Conservation (phyloP, 1,140 invertebrate species). For the Drosophila willistoni region DNA sequence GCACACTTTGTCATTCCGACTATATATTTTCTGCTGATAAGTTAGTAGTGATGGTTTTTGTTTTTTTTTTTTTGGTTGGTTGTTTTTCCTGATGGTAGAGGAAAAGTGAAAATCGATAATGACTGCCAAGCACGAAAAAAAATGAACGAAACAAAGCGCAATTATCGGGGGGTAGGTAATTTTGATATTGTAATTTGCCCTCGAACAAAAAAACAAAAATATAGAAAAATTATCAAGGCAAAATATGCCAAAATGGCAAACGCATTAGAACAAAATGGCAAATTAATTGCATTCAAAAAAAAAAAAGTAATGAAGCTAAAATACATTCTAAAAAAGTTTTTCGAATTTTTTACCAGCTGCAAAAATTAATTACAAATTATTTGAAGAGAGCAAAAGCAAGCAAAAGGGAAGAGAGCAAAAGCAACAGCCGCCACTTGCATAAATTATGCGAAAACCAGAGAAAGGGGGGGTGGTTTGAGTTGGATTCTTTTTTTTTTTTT, state of each 20-base stretch:
- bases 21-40: constrained; percentile 21
- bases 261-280: constrained; percentile 72
- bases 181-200: constrained; percentile 71
- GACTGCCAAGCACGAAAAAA: constrained; percentile 28
- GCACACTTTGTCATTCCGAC: not conserved
- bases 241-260: constrained; percentile 52
- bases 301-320: constrained; percentile 31
- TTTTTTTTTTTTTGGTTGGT: too few species aligned
- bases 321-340: constrained; percentile 31
- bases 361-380: constrained; percentile 79
- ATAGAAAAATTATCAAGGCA: constrained; percentile 25
- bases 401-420: constrained; percentile 15
- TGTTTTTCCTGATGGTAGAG: not conserved
- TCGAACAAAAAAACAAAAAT: constrained; percentile 19
- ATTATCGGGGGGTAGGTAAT: constrained; percentile 50
- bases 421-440: constrained; percentile 52
- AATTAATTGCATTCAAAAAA: constrained; percentile 65
- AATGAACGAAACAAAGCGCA: constrained; percentile 46
- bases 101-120: constrained; percentile 71
- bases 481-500: constrained; percentile 20
- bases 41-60: not conserved
- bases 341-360: constrained; percentile 47
- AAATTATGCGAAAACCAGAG: constrained; percentile 58
- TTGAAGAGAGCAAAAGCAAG: constrained; percentile 23
- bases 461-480: constrained; percentile 27